Conservation (phyloP, 2,888 invertebrate genomes). For the Cheilosia pagana region DNA sequence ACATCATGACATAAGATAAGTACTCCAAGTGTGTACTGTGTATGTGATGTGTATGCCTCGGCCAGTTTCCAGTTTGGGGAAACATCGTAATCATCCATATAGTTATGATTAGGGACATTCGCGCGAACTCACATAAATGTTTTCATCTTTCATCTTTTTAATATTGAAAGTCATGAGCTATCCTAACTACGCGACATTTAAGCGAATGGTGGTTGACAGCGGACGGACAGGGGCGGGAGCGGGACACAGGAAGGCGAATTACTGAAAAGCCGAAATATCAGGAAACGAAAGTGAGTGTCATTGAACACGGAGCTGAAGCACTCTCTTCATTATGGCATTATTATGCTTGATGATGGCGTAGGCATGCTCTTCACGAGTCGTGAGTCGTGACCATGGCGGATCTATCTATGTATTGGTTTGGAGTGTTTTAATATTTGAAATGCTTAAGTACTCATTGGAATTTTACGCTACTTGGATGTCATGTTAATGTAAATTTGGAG, state of each 20-base stretch:
- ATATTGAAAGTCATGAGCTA: slow-evolving; percentile 19
- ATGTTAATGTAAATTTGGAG: slow-evolving; percentile 6
- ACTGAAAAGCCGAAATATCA: background rate
- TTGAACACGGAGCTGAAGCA: slow-evolving; percentile 23
- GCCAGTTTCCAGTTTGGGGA: background rate
- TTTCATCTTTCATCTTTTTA: slow-evolving; percentile 1
- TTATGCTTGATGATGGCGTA: background rate
- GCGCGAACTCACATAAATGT: background rate
- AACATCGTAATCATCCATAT: background rate
- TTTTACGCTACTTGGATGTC: slow-evolving; percentile 11
- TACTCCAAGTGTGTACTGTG: background rate
- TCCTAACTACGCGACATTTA: background rate
- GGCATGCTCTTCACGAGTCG: slow-evolving; percentile 1
- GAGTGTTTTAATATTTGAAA: slow-evolving; percentile 29
- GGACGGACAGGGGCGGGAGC: background rate
- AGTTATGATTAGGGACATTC: slow-evolving; percentile 36
- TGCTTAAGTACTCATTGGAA: background rate
- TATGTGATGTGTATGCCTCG: background rate
- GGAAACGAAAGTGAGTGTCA: slow-evolving; percentile 24
- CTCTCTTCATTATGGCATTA: slow-evolving; percentile 14
- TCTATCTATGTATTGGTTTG: background rate
- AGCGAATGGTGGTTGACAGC: slow-evolving; percentile 13
- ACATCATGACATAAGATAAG: slow-evolving; percentile 8
- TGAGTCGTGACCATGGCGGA: slow-evolving; percentile 10
- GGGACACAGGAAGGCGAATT: background rate